Conservation (phyloP, 2,888 invertebrate species). For the Agrilus biguttatus region DNA sequence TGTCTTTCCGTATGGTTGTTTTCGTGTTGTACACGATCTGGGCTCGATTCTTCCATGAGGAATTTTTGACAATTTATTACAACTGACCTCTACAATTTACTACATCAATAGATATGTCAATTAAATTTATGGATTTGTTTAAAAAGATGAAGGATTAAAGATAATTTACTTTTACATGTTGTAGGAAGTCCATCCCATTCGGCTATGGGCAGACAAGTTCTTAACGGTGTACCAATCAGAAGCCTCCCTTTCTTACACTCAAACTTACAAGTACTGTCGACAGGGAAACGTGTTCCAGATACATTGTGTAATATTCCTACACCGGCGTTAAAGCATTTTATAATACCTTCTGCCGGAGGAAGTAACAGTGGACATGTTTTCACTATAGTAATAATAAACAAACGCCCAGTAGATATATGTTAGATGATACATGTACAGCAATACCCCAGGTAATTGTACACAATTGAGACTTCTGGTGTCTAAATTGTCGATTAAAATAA, state of each 20-base stretch:
- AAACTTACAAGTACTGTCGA: constrained; percentile 51
- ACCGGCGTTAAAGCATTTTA: constrained; percentile 36
- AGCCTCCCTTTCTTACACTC: constrained; percentile 47
- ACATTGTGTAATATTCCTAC: constrained; percentile 23
- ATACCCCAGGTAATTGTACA: neutral
- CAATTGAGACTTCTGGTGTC: too few species aligned
- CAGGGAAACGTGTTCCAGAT: constrained; percentile 30
- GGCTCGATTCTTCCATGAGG: constrained; percentile 40
- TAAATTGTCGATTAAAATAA: too few species aligned
- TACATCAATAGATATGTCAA: neutral
- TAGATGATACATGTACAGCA: neutral
- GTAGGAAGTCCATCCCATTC: constrained; percentile 55
- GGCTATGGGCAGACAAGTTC: constrained; percentile 50
- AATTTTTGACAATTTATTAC: constrained; percentile 30
- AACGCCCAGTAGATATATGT: neutral
- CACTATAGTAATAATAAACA: constrained; percentile 30
- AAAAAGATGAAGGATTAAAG: neutral
- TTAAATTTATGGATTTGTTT: neutral
- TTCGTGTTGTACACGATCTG: constrained; percentile 35
- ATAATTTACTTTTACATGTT: constrained; percentile 44
- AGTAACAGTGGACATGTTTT: constrained; percentile 44
- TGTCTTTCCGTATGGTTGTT: constrained; percentile 41
- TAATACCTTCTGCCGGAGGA: constrained; percentile 40
- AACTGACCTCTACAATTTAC: constrained; percentile 24
- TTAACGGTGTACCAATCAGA: constrained; percentile 44